Evolutionary conservation across 2,113 vertebrate species (phyloP), one percentile per base, ranked within the genome.

Genomic region (Chaetorhynchus papuensis): DNA sequence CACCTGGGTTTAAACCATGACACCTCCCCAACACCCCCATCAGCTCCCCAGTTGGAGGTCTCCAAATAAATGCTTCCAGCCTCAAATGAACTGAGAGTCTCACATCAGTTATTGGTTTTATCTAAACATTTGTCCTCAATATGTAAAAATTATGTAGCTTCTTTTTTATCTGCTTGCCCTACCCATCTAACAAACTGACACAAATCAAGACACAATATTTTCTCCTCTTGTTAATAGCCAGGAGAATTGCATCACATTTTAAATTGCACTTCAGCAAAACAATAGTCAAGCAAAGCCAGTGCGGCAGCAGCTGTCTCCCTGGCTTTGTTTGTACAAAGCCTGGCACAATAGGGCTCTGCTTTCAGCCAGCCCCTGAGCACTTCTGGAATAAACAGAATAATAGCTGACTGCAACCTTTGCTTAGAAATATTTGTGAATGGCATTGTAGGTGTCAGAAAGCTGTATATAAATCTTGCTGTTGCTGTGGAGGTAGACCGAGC

Each of bases 371-470:
- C 83, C 54, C 89, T 49, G 57, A 93, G 89, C 93, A 78, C 53
- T 87, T 89, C 60, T 78, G 83, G 80, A 89, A 91, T 79, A 92
- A 92, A 89, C 65, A 89, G 89, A 56, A 94, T 84, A 95, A 96
- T 76, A 84, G 66, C 84, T 82, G 81, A 59, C 56, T 93, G 78
- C 81, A 96, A 83, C 87, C 89, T 94, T 94, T 94, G 82, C 89
- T 96, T 96, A 72, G 85, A 94, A 97, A 93, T 95, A 69, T 70
- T 90, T 95, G 37, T 95, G 93, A 95, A 92, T 84, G 93, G 87
- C 88, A 72, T 83, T 96, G 87, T 89, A 90, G 85, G 87, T 83
- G 70, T 93, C 88, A 90, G 81, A 92, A 88, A 85, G 50, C 85
- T 57, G 42, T 66, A 71, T 60, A 93, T 75, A 89, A 90, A 90